Base-by-base conservation (phyloP, 2,797 vertebrate species). In the Toxotes lorentzi region DNA sequence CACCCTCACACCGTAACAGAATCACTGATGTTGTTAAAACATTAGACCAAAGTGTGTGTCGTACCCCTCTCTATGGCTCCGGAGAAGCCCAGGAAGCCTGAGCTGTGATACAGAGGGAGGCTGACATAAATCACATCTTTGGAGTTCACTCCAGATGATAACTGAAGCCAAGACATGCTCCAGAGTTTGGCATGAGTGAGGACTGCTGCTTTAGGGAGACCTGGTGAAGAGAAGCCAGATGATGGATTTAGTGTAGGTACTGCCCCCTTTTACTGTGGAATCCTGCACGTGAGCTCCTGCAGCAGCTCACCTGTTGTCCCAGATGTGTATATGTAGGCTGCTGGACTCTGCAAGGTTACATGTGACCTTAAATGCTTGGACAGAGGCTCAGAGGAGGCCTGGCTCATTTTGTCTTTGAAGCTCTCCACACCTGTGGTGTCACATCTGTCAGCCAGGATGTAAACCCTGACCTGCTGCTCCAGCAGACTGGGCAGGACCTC, bases 281-380 rank as follows among this genome's bases (percentile, higher is more conserved):
- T 50, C 4, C 0, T 41, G 13, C 45, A 62, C 13, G 34, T 58
- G 5, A 10, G 41, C 43, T 27, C 7, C 41, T 32, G 24, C 38
- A 58, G 40, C 1, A n/a, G 16, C 13, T 84, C 89, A 97, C 97
- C 97, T 94, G 97, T 97, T 47, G 97, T 98, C 57, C 97, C 97
- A n/a, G 97, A 98, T 30, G 97, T 98, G 88, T 96, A 97, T 51
- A 98, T 96, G 76, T 96, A 97, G 54, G 92, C 24, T 6, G 94
- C 95, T 30, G 95, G 91, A 61, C 86, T 94, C 73, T 73, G 62
- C 47, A 91, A 68, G 9, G 90, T 96, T 48, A 95, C 8, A 67
- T 92, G 87, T 6, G 95, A 92, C 71, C 95, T 93, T 78, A 96
- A 88, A 0, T 95, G 92, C 48, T 86, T 85, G 0, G 95, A 87